Evolutionary conservation across 2,797 vertebrate species (phyloP).

Genomic region (Pelobates cultripes): DNA sequence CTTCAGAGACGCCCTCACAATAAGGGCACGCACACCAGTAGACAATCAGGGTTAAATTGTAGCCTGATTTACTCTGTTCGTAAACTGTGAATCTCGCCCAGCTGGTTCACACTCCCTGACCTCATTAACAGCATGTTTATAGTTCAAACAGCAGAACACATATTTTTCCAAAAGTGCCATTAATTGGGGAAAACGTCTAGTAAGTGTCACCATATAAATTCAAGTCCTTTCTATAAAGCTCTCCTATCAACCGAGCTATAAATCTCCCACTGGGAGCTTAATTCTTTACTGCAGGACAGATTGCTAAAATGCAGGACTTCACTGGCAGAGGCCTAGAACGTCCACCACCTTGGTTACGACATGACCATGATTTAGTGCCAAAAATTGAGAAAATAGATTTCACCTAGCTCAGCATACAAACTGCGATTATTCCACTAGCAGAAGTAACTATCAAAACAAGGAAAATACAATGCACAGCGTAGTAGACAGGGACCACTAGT

Average conservation of each 20-base stretch:
- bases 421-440: no score
- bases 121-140: slow-evolving; percentile 67
- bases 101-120: slow-evolving; percentile 59
- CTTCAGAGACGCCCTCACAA: no score
- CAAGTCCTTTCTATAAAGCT: slow-evolving; percentile 43
- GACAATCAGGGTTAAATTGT: slow-evolving; percentile 43
- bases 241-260: slow-evolving; percentile 38
- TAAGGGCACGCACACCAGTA: not conserved
- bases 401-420: no score
- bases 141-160: slow-evolving; percentile 64
- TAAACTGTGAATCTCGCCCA: slow-evolving; percentile 66
- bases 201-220: slow-evolving; percentile 71
- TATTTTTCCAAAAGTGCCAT: slow-evolving; percentile 64
- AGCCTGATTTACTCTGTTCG: slow-evolving; percentile 52
- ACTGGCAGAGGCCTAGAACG: no score
- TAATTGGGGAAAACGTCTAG: slow-evolving; percentile 65
- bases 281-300: slow-evolving; percentile 31
- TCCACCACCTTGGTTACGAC: no score
- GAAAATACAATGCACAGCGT: no score
- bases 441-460: no score
- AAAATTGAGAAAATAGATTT: no score
- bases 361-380: no score
- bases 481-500: no score
- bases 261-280: slow-evolving; percentile 45
- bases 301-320: not conserved